Base-by-base conservation (phyloP, 2,888 invertebrate genomes). In the Clivina fossor region DNA sequence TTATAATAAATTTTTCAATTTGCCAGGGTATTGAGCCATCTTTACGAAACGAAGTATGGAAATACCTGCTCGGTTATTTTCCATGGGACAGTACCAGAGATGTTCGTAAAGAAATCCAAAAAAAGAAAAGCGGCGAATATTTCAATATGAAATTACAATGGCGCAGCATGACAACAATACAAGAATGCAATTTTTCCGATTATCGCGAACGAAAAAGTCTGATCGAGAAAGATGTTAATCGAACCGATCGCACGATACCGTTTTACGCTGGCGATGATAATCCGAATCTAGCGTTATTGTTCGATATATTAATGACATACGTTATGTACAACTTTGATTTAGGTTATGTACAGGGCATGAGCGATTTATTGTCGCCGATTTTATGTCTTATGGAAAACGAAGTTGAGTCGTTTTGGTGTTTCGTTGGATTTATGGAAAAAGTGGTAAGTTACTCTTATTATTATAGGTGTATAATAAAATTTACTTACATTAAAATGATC, bases 241-340 rank as follows among this genome's bases (percentile, higher is more conserved):
- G 99, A 62, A 98, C 98, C 0, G 98, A 99, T 70, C 80, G 98
- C 62, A 88, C 89, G 0, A 85, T 92, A 65, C 84, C 87, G 4
- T 98, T 89, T 74, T 99, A 86, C 73, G 86, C 91, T n/a, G 97
- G 96, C 0, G 94, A 95, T 60, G 84, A 91, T 64, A 97, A 97
- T 74, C 84, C 88, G 0, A 95, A 98, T 73, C 74, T 98, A 48
- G 78, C 82, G 55, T 80, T 89, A 9, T 74, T 99, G 2, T 85
- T 90, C 64, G 94, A 97, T 68, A 92, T 99, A 62, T 80, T 99
- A 2, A 93, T 98, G 93, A 98, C 98, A 0, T 99, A 98, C 70
- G 89, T 94, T 30, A 97, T 98, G 97, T 97, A 94, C 71, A 95
- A 98, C 78, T 98, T 98, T 72, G 97, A 99, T 76, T 78, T 99